Base-by-base conservation (phyloP, 1,140 invertebrate genomes). In the Drosophila oshimai region DNA sequence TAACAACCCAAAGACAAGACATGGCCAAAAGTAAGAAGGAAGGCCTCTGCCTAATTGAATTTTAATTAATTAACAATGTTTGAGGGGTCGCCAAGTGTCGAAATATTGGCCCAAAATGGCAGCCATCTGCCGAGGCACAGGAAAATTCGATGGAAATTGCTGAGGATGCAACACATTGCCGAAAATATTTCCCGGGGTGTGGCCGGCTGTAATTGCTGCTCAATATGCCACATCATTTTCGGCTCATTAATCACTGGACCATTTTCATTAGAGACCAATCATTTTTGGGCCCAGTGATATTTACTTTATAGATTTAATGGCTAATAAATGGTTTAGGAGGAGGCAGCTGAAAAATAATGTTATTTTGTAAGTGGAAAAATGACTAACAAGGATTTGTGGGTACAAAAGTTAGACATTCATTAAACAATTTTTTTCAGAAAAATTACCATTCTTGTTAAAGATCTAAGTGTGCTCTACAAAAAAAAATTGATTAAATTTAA, bases 221-320 rank as follows among this genome's bases (percentile, higher is more conserved):
- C 81, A 81, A 87, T 86, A 49, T 86, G 81, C 81, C 81, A 77
- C 76, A 86, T 88, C 76, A 86, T 87, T 87, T 86, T 86, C 77
- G 76, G 45, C 81, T 81, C 81, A 86, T 86, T 86, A 87, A 86
- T 86, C 76, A 87, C 55, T 70, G 34, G 46, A 31, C 42, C 72
- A 80, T 68, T 84, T 84, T 75, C 75, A 76, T 86, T 87, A 76
- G 65, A 39, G 31, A 5, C 46, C 65, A 68, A 80, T 41, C 26
- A 60, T 50, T 57, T 51, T 22, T 22, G 24, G 37, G 4, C 28
- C 28, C 24, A 31, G 26, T 20, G n/a, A 18, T 9, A 12, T 13
- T 24, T 57, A 33, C 60, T 69, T 55, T 50, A 84, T 67, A 57
- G 20, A 58, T 50, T 71, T 37, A 46, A 18, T 6, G 42, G 34